Conservation (phyloP, 2,888 invertebrate genomes). For the Meiosimyza decipiens region DNA sequence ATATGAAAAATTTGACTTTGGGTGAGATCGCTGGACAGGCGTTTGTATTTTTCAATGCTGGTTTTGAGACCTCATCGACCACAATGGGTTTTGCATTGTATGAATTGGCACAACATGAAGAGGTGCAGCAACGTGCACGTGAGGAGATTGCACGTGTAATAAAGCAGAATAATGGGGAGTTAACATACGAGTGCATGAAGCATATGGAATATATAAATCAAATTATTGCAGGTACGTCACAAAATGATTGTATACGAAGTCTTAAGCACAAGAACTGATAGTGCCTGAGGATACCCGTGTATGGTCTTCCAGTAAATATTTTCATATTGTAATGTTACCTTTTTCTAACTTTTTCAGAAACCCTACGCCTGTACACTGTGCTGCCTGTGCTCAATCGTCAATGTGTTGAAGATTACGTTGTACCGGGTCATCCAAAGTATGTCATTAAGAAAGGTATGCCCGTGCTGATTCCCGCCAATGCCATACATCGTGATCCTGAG, state of each 20-base stretch:
- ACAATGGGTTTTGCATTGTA: constrained; percentile 68
- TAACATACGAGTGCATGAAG: constrained; percentile 67
- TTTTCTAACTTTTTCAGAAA: constrained; percentile 51
- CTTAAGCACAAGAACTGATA: too few relatives aligned
- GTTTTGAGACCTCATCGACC: constrained; percentile 74
- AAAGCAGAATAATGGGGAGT: constrained; percentile 58
- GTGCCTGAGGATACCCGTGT: too few relatives aligned
- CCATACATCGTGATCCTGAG: constrained; percentile 72
- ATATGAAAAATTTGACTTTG: constrained; percentile 49
- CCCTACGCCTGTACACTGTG: constrained; percentile 70
- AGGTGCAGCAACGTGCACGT: constrained; percentile 48
- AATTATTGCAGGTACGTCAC: constrained; percentile 65
- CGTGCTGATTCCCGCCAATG: constrained; percentile 69
- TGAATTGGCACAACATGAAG: constrained; percentile 52
- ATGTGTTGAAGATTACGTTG: constrained; percentile 68
- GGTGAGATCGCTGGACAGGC: constrained; percentile 56
- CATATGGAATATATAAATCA: constrained; percentile 68
- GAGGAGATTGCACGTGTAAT: constrained; percentile 65
- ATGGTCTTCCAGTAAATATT: too few relatives aligned
- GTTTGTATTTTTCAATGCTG: constrained; percentile 64
- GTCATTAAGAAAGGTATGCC: constrained; percentile 69
- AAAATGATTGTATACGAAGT: too few relatives aligned
- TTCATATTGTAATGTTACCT: neutral
- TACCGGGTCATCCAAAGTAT: constrained; percentile 67
- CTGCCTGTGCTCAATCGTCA: constrained; percentile 69